These are phyloP conservation scores for Brachypalpus laphriformis DNA, from an alignment of 2,888 invertebrate species.

Conservation along the genomic window DNA sequence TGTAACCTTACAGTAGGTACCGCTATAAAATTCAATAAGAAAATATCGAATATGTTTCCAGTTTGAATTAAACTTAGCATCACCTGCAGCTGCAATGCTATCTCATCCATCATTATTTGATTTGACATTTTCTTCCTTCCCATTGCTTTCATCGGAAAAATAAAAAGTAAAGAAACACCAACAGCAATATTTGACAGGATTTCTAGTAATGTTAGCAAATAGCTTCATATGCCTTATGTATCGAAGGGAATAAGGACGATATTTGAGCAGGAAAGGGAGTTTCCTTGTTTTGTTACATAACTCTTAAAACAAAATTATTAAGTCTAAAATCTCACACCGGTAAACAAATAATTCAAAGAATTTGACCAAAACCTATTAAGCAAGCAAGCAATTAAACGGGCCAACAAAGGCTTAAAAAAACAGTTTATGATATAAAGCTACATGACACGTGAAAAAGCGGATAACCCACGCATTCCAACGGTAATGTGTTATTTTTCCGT, in stretches of 20 bases:
- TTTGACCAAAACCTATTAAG: constrained; percentile 3
- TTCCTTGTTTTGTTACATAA: background rate
- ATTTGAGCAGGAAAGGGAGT: background rate
- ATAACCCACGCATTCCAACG: constrained; percentile 9
- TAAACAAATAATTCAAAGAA: background rate
- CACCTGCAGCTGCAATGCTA: background rate
- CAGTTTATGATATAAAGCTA: background rate
- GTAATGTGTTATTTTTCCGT: constrained; percentile 1
- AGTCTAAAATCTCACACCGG: background rate
- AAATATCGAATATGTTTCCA: background rate
- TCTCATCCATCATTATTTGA: constrained; percentile 28
- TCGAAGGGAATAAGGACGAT: too few relatives aligned
- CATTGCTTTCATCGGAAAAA: constrained; percentile 3
- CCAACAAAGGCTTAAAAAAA: background rate
- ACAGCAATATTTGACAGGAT: constrained; percentile 28
- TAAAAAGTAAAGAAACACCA: constrained; percentile 18
- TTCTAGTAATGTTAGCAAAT: constrained; percentile 9
- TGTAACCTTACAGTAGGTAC: background rate
- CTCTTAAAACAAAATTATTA: constrained; percentile 13
- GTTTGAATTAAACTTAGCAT: background rate
- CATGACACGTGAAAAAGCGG: background rate
- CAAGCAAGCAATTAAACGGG: background rate
- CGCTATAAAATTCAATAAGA: background rate
- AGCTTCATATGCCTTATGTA: background rate
- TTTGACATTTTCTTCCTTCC: constrained; percentile 8